Evolutionary conservation across 1,140 invertebrate genomes (phyloP).

Genomic region (Bactericera cockerelli): DNA sequence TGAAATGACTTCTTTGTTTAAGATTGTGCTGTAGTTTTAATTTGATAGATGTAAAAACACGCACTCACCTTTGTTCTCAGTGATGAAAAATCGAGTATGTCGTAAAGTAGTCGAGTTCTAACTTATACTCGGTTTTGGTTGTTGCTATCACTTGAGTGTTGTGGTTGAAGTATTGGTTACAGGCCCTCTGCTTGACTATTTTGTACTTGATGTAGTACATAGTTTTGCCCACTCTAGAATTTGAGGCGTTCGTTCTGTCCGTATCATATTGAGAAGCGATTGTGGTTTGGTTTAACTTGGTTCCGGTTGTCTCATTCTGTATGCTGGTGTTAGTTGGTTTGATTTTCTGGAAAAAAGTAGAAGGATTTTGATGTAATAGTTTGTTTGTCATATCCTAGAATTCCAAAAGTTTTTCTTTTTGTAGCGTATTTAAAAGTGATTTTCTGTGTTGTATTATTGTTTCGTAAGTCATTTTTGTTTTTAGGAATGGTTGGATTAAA

Average conservation of each 20-base stretch:
- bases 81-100: not conserved
- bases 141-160: not conserved
- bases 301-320: not conserved
- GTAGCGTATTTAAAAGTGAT: too few relatives aligned
- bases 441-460: too few relatives aligned
- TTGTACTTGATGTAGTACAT: not conserved
- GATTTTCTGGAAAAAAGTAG: not conserved
- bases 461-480: too few relatives aligned
- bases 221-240: too few relatives aligned
- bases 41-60: too few relatives aligned
- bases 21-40: too few relatives aligned
- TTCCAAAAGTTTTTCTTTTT: too few relatives aligned
- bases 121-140: not conserved
- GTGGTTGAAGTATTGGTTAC: not conserved
- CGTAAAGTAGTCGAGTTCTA: not conserved
- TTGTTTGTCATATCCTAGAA: not conserved
- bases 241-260: too few relatives aligned
- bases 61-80: too few relatives aligned
- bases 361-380: not conserved
- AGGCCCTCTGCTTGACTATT: not conserved
- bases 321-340: not conserved
- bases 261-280: too few relatives aligned
- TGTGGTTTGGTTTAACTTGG: not conserved
- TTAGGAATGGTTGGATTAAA: too few relatives aligned
- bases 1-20: too few relatives aligned